Evolutionary conservation across 2,888 invertebrate genomes (phyloP).

Genomic region (Xanthorhoe spadicearia): DNA sequence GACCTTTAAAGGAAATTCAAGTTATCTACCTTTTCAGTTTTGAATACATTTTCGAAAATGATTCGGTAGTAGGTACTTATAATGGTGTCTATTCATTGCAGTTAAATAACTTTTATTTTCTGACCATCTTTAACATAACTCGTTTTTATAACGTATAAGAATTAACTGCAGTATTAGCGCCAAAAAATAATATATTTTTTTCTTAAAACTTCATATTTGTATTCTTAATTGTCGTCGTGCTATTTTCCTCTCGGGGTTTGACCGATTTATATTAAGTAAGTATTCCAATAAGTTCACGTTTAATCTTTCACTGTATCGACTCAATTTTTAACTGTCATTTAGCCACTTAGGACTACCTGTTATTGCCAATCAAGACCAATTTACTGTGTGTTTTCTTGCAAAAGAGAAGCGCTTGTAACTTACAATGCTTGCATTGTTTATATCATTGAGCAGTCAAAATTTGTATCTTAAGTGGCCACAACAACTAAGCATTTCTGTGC

Average conservation of each 20-base stretch:
- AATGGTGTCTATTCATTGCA: neutral
- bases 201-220: constrained; percentile 41
- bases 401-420: too few relatives aligned
- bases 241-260: constrained; percentile 75
- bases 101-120: neutral
- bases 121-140: neutral
- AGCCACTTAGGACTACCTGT: too few relatives aligned
- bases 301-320: neutral
- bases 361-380: neutral
- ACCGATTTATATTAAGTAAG: constrained; percentile 56
- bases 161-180: constrained; percentile 12
- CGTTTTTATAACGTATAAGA: neutral
- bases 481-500: too few relatives aligned
- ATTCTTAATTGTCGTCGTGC: constrained; percentile 73
- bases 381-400: too few relatives aligned
- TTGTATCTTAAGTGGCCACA: too few relatives aligned
- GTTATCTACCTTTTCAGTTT: constrained; percentile 69
- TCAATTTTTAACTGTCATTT: neutral
- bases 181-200: constrained; percentile 49
- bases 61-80: constrained; percentile 52
- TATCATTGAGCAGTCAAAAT: too few relatives aligned
- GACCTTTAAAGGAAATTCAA: constrained; percentile 49
- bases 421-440: too few relatives aligned
- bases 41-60: constrained; percentile 64
- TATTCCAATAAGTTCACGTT: constrained; percentile 8